Evolutionary conservation across 2,888 invertebrate genomes (phyloP).

Genomic region (Lithophane semibrunnea): DNA sequence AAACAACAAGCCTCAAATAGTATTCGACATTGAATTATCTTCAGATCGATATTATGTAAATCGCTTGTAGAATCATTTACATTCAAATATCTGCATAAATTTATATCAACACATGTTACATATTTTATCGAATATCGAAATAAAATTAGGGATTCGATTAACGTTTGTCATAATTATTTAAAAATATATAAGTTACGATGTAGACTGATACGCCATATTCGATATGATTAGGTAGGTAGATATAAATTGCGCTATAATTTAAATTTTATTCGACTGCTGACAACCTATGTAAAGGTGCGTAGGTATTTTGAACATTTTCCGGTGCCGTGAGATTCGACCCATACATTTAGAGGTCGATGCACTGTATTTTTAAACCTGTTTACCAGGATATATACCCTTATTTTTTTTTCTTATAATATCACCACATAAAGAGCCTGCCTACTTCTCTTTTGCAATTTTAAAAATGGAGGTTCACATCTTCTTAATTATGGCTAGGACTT

Average conservation of each 20-base stretch:
- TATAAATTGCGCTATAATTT: conserved; percentile 55
- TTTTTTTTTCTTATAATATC: neutral
- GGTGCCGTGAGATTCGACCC: conserved; percentile 22
- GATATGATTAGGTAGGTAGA: conserved; percentile 58
- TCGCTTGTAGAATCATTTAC: conserved; percentile 64
- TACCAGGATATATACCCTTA: conserved; percentile 1
- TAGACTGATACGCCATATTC: conserved; percentile 52
- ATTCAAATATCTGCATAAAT: conserved; percentile 71
- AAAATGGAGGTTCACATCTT: neutral
- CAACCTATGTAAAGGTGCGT: conserved; percentile 46
- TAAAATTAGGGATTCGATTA: conserved; percentile 59
- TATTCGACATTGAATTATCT: conserved; percentile 69
- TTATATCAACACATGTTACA: conserved; percentile 64
- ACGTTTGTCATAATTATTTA: conserved; percentile 64
- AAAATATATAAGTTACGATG: conserved; percentile 62
- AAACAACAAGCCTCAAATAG: conserved; percentile 63
- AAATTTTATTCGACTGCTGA: conserved; percentile 55
- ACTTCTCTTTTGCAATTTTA: neutral
- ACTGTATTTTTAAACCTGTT: conserved; percentile 58
- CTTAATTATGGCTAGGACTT: neutral
- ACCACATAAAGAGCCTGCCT: neutral
- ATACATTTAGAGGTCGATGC: conserved; percentile 69
- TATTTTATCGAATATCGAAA: conserved; percentile 58
- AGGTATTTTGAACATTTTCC: conserved; percentile 52
- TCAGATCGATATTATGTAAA: conserved; percentile 72